Percentiles rank a stretch among this genome's conserved stretches.
Conservation (phyloP, 2,113 vertebrate species). For the Sus scrofa region T2T-Sscrofa CM000829.6:65527001-65527500, state of each 20-base stretch:
- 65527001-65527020: neutral
- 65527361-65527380: neutral
- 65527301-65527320: neutral
- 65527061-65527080: neutral
- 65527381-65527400: neutral
- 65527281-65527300: neutral
- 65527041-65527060: neutral
- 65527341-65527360: neutral
- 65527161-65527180: neutral
- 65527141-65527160: neutral
- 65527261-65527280: neutral
- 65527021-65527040: neutral
- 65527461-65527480: neutral
- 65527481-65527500: neutral
- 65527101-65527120: neutral
- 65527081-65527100: rapidly evolving
- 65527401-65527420: neutral
- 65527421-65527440: neutral
- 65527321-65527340: neutral
- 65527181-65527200: neutral
- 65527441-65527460: too few relatives aligned
- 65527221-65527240: neutral
- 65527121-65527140: neutral
- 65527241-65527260: too few relatives aligned
- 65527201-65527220: neutral